Base-by-base conservation (phyloP, 2,113 vertebrate genomes). In the Lipotes vexillifer region DNA sequence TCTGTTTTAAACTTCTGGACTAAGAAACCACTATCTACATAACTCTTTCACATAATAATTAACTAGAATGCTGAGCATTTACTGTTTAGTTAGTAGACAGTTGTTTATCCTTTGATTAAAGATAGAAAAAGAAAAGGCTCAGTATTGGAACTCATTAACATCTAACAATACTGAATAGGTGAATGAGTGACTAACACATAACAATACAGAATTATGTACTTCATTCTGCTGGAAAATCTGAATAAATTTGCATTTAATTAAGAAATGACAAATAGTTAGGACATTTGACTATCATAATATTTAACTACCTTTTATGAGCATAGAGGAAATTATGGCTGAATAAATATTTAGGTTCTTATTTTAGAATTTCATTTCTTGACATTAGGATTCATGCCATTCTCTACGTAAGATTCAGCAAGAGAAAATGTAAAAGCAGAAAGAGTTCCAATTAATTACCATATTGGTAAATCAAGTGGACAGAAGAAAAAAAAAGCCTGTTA, bases 391-490 rank as follows among this genome's bases (percentile, higher is more conserved):
- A 75, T 72, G 14, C 7, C 41, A 44, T 44, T 90, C 46, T 74
- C 84, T 95, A n/a, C 9, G 10, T 85, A 63, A 90, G 3, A 81
- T 63, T 63, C 61, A 55, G 5, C 25, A 80, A 29, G 69, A 91
- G 71, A 12, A 10, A 31, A 38, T 83, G 46, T 90, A 61, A 71
- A 57, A 93, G 71, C 5, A 95, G 1, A 83, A 65, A n/a, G 0
- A 3, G 94, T 55, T 80, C 87, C 12, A 96, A 82, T 83, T 88
- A 66, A 80, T 92, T 82, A 20, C 13, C 4, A n/a, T 93, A 52
- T 93, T 96, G 36, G 14, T 68, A 95, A 96, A 78, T 89, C 46
- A 97, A 83, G 63, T 31, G 25, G 71, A 82, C 25, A 94, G 75
- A 94, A 65, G 69, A 18, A 75, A 65, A 41, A 66, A 66, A 17